Evolutionary conservation across 2,113 vertebrate species (phyloP).

Genomic region (Struthidea cinerea): DNA sequence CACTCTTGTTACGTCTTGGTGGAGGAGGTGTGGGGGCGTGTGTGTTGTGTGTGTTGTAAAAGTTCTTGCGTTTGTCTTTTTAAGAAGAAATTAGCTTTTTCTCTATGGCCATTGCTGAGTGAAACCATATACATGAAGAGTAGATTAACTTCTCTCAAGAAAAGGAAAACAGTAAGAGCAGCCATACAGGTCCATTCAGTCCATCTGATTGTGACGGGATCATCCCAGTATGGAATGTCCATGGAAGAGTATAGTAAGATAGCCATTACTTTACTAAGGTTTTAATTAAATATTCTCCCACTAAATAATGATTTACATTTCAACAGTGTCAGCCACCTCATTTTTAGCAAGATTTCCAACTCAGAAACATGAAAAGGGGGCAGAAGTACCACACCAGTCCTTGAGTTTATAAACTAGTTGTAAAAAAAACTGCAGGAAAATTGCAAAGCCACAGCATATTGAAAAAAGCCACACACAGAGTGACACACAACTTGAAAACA

Average conservation of each 20-base stretch:
- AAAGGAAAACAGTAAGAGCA: not conserved
- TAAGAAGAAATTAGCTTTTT: not conserved
- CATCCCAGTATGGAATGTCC: not conserved
- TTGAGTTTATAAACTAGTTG: not conserved
- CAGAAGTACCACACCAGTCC: not conserved
- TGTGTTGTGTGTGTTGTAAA: not conserved
- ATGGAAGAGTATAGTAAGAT: not conserved
- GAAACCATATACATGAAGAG: not conserved
- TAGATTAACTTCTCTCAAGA: not conserved
- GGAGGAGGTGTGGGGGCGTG: not conserved
- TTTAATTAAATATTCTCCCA: not conserved
- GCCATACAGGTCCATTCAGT: too few relatives aligned
- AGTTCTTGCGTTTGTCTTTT: not conserved
- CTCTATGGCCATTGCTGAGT: not conserved
- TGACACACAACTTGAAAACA: not conserved
- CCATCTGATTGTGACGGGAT: not conserved
- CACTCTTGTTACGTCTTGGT: not conserved
- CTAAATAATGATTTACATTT: not conserved
- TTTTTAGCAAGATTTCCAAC: not conserved
- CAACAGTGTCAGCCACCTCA: not conserved
- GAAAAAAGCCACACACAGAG: not conserved
- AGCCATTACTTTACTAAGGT: not conserved
- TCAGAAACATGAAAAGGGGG: not conserved
- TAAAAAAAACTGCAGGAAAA: not conserved
- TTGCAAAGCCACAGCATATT: not conserved